phyloP scores from a whole-genome alignment of 1,140 invertebrate genomes.

The Amyelois transitella region DNA sequence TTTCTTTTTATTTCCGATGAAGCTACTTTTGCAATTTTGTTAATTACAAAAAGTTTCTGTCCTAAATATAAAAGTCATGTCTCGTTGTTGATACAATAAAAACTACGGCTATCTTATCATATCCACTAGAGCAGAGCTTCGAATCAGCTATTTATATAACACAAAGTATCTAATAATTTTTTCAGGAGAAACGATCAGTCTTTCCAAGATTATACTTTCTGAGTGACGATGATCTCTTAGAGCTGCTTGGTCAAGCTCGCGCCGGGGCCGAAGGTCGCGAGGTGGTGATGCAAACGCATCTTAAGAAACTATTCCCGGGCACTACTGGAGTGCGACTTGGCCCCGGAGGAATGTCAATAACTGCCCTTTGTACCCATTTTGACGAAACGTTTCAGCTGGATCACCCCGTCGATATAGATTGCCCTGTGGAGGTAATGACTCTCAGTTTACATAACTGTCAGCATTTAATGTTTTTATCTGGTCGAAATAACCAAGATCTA shows the following conservation, averaged over 20 bases:
- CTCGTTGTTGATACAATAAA: too few species aligned
- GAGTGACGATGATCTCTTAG: constrained; percentile 96
- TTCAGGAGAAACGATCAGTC: constrained; percentile 91
- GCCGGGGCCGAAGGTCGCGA: constrained; percentile 80
- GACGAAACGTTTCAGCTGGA: constrained; percentile 91
- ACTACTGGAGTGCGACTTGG: constrained; percentile 67
- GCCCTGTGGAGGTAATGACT: constrained; percentile 84
- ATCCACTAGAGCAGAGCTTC: too few species aligned
- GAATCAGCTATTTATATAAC: neutral
- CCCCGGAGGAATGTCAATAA: constrained; percentile 55
- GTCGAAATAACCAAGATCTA: too few species aligned
- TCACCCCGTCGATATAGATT: constrained; percentile 83
- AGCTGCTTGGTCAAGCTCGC: constrained; percentile 90
- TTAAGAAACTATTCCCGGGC: constrained; percentile 97
- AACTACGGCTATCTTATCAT: too few species aligned
- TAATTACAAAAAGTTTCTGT: too few species aligned
- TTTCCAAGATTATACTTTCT: constrained; percentile 98
- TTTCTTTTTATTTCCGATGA: too few species aligned
- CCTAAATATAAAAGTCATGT: too few species aligned
- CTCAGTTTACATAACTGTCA: neutral
- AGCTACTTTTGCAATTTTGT: too few species aligned
- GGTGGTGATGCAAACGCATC: constrained; percentile 90
- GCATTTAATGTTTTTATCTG: too few species aligned
- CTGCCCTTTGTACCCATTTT: constrained; percentile 78
- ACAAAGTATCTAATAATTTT: constrained; percentile 14